A percentile compares a stretch with the other conserved stretches of the same genome.
Conservation (phyloP, 2,888 invertebrate species). For the Callinectes sapidus region DNA sequence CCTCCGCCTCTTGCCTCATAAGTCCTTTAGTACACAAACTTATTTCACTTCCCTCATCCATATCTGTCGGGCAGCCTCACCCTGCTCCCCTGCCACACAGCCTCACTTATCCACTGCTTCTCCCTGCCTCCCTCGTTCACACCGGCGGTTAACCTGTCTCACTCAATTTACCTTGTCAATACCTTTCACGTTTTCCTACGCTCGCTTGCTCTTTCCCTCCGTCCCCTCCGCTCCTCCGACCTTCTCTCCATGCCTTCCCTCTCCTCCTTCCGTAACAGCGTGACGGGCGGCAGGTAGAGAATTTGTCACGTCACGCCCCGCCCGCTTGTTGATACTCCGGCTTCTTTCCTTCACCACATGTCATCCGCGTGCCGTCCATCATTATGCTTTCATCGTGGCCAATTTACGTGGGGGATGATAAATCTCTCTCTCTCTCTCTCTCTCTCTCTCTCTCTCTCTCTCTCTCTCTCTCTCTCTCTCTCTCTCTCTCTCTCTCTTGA, state of each 20-base stretch:
- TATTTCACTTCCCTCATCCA: not conserved
- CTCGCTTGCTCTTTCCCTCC: slow-evolving; percentile 22
- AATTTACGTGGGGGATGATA: slow-evolving; percentile 20
- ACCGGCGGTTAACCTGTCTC: slow-evolving; percentile 24
- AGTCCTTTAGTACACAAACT: not conserved
- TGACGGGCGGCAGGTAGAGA: not conserved
- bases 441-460: no score
- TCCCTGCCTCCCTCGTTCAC: slow-evolving; percentile 1
- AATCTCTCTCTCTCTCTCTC: slow-evolving; percentile 7
- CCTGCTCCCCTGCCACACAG: slow-evolving; percentile 8
- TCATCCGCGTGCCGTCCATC: slow-evolving; percentile 16
- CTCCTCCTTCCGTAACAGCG: slow-evolving; percentile 7
- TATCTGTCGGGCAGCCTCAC: not conserved
- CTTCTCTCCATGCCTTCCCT: not conserved
- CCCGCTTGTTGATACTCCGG: not conserved
- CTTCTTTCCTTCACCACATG: not conserved
- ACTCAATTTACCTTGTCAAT: slow-evolving; percentile 35
- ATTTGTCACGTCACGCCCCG: slow-evolving; percentile 7
- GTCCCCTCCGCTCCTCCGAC: not conserved
- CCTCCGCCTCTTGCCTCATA: not conserved
- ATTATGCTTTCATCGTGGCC: not conserved
- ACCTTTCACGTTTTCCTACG: slow-evolving; percentile 32
- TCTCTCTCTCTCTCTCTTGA: not conserved
- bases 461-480: no score
- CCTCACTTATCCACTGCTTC: slow-evolving; percentile 16